A percentile compares a stretch with the other conserved stretches of the same genome.
These are phyloP conservation scores for Apotomis betuletana DNA, from an alignment of 2,888 invertebrate genomes.

Conservation along the genomic window DNA sequence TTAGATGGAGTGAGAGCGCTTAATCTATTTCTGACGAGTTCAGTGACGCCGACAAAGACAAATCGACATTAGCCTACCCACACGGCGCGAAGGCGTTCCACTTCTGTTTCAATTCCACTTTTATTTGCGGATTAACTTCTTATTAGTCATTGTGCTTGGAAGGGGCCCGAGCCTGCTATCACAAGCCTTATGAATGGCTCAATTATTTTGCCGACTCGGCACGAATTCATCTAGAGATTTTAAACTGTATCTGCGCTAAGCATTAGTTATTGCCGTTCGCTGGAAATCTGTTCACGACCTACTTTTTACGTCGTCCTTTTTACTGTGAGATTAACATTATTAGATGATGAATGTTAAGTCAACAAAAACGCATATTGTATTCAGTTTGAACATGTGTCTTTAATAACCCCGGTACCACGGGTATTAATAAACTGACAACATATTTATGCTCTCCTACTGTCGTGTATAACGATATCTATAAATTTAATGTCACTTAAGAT, in stretches of 20 bases:
- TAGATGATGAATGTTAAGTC: constrained; percentile 22
- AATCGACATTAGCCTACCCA: constrained; percentile 83
- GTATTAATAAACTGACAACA: constrained; percentile 75
- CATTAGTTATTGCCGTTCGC: constrained; percentile 55
- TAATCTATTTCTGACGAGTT: constrained; percentile 85
- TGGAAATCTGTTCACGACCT: constrained; percentile 45
- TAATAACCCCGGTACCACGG: constrained; percentile 58
- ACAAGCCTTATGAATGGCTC: constrained; percentile 82
- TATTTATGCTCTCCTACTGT: constrained; percentile 68
- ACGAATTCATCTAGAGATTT: constrained; percentile 59
- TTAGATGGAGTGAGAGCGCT: constrained; percentile 84
- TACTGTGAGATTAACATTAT: constrained; percentile 32
- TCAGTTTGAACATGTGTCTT: constrained; percentile 66
- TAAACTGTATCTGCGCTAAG: constrained; percentile 52
- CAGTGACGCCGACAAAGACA: constrained; percentile 84
- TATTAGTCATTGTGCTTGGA: constrained; percentile 80
- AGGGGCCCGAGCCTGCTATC: constrained; percentile 72
- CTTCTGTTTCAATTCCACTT: constrained; percentile 84
- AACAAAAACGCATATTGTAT: constrained; percentile 52
- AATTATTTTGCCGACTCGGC: constrained; percentile 77
- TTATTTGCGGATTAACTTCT: constrained; percentile 84
- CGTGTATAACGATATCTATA: constrained; percentile 68
- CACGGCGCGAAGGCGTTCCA: constrained; percentile 80
- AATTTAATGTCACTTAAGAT: constrained; percentile 65
- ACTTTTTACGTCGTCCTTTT: constrained; percentile 41